Conservation (phyloP, 1,140 invertebrate genomes). For the Cotesia chilonis region DNA sequence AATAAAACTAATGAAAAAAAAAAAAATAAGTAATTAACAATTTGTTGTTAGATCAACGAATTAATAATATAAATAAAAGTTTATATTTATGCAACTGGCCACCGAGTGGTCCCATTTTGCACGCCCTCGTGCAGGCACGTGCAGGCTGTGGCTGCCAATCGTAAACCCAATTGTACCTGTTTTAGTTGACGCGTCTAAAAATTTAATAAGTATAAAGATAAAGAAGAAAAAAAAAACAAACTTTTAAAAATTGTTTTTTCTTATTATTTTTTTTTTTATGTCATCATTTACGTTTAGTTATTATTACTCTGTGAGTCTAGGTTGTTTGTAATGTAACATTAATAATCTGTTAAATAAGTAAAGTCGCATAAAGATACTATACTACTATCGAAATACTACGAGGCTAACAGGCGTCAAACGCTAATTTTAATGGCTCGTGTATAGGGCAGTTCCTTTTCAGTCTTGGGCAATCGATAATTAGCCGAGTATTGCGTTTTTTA, state of each 20-base stretch:
- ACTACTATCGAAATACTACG: conserved; percentile 29
- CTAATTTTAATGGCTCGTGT: conserved; percentile 27
- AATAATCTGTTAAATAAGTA: conserved; percentile 18
- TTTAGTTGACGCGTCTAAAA: conserved; percentile 50
- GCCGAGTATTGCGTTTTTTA: conserved; percentile 28
- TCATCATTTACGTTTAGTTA: conserved; percentile 36
- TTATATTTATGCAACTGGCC: conserved; percentile 64
- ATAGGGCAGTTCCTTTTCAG: conserved; percentile 20
- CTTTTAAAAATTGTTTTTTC: conserved; percentile 13
- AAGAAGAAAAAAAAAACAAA: conserved; percentile 21
- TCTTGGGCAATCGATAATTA: neutral
- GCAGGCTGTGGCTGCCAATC: conserved; percentile 44
- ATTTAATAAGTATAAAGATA: conserved; percentile 16
- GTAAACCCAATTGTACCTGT: conserved; percentile 50
- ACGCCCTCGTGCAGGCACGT: conserved; percentile 44
- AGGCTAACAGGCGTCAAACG: conserved; percentile 22
- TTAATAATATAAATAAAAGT: conserved; percentile 58
- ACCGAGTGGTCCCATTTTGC: conserved; percentile 57
- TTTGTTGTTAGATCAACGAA: conserved; percentile 60
- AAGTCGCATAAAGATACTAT: conserved; percentile 18
- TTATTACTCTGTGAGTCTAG: conserved; percentile 11
- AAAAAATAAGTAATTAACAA: conserved; percentile 38
- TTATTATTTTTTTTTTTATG: conserved; percentile 32
- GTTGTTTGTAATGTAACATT: conserved; percentile 20
- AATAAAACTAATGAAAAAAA: conserved; percentile 41